Evolutionary conservation across 2,113 vertebrate species (phyloP), one percentile per base, ranked within the genome.

Genomic region (Thalassoma bifasciatum): DNA sequence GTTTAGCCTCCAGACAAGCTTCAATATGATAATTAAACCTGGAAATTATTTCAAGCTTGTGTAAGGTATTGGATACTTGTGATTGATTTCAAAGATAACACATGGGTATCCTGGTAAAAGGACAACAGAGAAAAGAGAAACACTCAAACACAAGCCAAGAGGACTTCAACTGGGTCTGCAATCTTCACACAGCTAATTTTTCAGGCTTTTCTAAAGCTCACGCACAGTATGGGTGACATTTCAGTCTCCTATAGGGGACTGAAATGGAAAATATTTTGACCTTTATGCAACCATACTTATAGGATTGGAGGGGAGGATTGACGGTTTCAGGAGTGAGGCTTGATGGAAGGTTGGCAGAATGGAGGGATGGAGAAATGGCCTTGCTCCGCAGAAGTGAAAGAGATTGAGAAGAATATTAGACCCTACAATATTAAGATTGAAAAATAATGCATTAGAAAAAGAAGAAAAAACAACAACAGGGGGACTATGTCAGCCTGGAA

Each of bases 221-320:
- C 81, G 77, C 44, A 70, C 65, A 78, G 50, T 46, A 8, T 56
- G n/a, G 71, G 26, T 91, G 88, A 82, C 86, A 90, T 90, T 88
- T 89, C 60, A 57, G 12, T 71, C 75, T 83, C 61, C 81, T 82
- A 82, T 79, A 75, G 77, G 54, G 58, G 69, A 69, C 74, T 13
- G 63, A 66, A 77, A 87, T 88, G 73, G 74, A 79, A 85, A 53
- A 87, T 86, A 81, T 75, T 77, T 85, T 88, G 86, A 87, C 89
- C 89, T 90, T 90, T 88, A 84, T 83, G 58, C 58, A 58, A 30
- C 59, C 66, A 54, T 74, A 68, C 75, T 70, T 76, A 56, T 24
- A 69, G 70, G 81, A 86, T 77, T 83, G 77, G 70, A 30, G 49
- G 51, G 42, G 40, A 23, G 67, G 72, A 77, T 21, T 63, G 63